Evolutionary conservation across 2,113 vertebrate genomes (phyloP), one percentile per base, ranked within the genome.

Genomic region (Archocentrus centrarchus): DNA sequence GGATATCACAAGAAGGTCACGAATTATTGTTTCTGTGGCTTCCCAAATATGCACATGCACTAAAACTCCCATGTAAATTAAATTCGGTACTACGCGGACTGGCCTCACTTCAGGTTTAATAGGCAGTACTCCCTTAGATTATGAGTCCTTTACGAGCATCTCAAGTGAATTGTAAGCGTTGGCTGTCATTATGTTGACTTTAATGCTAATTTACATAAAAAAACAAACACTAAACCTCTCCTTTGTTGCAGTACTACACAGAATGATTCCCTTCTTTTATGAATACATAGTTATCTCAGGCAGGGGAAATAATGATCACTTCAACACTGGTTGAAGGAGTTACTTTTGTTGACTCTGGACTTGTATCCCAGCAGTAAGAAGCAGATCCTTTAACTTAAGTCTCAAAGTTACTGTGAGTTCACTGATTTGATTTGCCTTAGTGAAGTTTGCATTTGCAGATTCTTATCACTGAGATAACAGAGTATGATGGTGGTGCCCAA

Each of bases 1-100:
- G 76, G 87, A 78, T 88, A 86, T 86, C 59, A 80, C 81, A 75
- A 83, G 57, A 82, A 89, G 80, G 84, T 90, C 85, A 84, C 62
- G 37, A 60, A 55, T 73, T 55, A 55, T 73, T 78, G 75, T 87
- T 76, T 53, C 79, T 62, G 68, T 76, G 77, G 57, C 50, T 18
- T 88, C 78, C 1, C 2, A 63, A 75, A 61, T 59, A 64, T 47
- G 35, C 39, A 63, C 50, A 13, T 0, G 20, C 57, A 68, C 70
- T 80, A 27, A 76, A 35, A 57, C 7, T 55, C 11, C n/a, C 17
- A 59, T 55, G 8, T 6, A 5, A 35, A 73, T 73, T n/a, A 35
- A 30, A 35, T 9, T 35, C 13, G 4, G 8, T 35, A 35, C 27
- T 55, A 73, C 2, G 32, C 18, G 24, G 53, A 55, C 11, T 73